Conservation (phyloP, 2,113 vertebrate genomes). For the Micronisus gabar region DNA sequence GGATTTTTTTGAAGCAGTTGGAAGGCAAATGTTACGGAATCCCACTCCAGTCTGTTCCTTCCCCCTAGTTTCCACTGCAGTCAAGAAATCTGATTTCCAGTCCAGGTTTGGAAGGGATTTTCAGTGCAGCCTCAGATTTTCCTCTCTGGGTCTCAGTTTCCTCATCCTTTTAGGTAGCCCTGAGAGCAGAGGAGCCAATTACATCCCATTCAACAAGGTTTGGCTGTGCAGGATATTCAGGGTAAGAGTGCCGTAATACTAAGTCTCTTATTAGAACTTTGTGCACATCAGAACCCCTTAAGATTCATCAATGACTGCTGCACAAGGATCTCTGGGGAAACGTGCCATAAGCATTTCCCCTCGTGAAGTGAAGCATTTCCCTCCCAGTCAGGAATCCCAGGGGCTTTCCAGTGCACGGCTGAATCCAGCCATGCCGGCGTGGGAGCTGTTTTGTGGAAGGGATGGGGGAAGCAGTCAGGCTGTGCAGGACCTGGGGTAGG, state of each 20-base stretch:
- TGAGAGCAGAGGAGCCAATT: neutral
- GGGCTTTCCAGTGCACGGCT: neutral
- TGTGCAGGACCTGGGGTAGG: neutral
- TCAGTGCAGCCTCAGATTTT: neutral
- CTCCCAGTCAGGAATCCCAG: neutral
- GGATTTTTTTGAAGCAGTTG: neutral
- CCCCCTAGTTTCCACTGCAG: neutral
- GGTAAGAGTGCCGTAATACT: neutral
- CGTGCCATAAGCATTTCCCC: neutral
- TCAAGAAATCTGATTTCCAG: neutral
- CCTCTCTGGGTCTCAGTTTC: neutral
- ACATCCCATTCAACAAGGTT: neutral
- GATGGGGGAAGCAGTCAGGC: too few relatives aligned
- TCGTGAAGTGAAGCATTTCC: neutral
- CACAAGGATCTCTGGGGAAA: neutral
- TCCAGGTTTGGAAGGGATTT: neutral
- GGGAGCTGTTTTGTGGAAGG: neutral
- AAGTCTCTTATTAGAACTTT: neutral
- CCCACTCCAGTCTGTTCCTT: neutral
- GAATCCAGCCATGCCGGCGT: neutral
- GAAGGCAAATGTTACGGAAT: neutral
- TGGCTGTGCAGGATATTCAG: neutral
- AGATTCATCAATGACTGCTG: neutral
- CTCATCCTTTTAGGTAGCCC: neutral
- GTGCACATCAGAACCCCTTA: neutral